These are phyloP conservation scores for Agonopterix heracliana DNA, from an alignment of 2,888 invertebrate species.

Conservation along the genomic window DNA sequence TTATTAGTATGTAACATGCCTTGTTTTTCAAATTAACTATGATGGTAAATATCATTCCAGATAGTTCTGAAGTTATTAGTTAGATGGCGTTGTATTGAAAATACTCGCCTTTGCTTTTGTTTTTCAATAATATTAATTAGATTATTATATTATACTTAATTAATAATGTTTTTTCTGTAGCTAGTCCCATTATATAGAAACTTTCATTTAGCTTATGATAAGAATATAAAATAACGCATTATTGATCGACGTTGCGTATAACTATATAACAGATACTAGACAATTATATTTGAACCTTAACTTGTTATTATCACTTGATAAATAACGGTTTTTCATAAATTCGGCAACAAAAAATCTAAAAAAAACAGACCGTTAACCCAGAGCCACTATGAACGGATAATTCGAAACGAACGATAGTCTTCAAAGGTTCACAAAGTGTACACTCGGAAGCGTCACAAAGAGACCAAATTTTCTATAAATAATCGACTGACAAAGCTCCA, in stretches of 20 bases:
- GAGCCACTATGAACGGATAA: conserved; percentile 43
- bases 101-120: not conserved
- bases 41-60: conserved; percentile 22
- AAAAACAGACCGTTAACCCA: conserved; percentile 41
- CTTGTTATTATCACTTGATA: not conserved
- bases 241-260: too few species aligned
- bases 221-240: too few species aligned
- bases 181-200: too few species aligned
- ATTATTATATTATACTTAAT: too few species aligned
- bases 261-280: not conserved
- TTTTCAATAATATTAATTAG: too few species aligned
- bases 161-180: too few species aligned
- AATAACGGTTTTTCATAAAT: not conserved
- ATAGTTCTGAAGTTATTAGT: conserved; percentile 46
- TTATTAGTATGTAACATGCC: not conserved
- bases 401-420: conserved; percentile 38
- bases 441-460: conserved; percentile 65
- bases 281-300: not conserved
- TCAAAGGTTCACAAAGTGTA: conserved; percentile 29
- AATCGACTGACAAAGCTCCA: conserved; percentile 66
- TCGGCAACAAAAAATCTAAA: conserved; percentile 12
- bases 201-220: too few species aligned
- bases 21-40: not conserved
- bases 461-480: conserved; percentile 72
- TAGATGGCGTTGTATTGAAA: conserved; percentile 61